A percentile compares a stretch with the other conserved stretches of the same genome.
Conservation (phyloP, 2,113 vertebrate genomes). For the Dolichotis patagonum region DNA sequence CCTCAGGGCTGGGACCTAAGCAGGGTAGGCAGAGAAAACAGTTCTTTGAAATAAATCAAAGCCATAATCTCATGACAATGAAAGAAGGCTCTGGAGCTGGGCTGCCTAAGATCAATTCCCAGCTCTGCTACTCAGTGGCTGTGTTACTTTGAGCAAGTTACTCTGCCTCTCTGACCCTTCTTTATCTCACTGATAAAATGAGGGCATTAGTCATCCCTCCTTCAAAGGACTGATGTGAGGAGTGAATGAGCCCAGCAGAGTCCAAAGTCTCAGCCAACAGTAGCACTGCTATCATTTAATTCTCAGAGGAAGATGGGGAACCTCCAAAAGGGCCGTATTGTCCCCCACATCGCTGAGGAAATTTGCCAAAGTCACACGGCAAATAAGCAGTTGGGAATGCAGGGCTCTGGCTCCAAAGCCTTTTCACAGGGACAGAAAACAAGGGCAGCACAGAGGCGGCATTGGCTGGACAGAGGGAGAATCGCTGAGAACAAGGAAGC, state of each 20-base stretch:
- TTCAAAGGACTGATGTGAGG: neutral
- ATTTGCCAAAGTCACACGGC: neutral
- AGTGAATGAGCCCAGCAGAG: neutral
- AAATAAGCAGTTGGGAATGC: neutral
- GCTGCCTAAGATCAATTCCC: neutral
- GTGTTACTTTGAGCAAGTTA: neutral
- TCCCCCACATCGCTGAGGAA: neutral
- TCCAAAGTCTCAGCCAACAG: neutral
- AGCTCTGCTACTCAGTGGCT: neutral
- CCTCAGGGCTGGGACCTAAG: neutral
- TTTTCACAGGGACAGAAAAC: neutral
- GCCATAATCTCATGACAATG: neutral
- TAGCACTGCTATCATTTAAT: neutral
- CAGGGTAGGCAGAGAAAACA: neutral
- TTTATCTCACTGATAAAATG: neutral
- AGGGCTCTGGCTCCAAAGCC: neutral
- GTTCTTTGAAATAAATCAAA: neutral
- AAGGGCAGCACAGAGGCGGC: neutral
- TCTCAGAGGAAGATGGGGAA: neutral
- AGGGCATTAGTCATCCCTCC: neutral
- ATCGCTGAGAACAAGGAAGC: neutral
- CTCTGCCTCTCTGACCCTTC: neutral
- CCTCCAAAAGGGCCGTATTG: neutral
- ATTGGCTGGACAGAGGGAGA: accelerated
- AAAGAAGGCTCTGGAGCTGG: neutral